A percentile compares a stretch with the other conserved stretches of the same genome.
phyloP scores from a whole-genome alignment of 2,797 vertebrate species.

The Peromyscus attwateri region DNA sequence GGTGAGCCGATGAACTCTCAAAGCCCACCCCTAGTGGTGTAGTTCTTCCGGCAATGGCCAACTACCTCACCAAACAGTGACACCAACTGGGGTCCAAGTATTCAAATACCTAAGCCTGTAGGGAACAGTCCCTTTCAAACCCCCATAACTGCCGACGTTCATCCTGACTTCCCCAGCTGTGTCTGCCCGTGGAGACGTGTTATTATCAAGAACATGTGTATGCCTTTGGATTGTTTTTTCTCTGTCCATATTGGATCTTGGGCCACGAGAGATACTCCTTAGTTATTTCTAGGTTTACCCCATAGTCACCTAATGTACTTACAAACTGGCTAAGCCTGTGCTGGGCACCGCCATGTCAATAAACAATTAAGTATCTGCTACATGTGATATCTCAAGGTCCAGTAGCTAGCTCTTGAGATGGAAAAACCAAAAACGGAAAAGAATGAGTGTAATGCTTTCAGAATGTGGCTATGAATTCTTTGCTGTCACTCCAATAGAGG shows the following conservation, averaged over 20 bases:
- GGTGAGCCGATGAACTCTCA: not conserved
- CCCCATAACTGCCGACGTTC: not conserved
- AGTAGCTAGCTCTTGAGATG: not conserved
- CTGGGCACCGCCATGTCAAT: not conserved
- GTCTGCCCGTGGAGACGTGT: not conserved
- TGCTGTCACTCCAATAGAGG: not conserved
- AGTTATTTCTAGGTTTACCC: not conserved
- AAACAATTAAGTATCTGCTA: not conserved
- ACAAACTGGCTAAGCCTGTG: not conserved
- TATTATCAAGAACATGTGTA: not conserved
- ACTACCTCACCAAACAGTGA: not conserved
- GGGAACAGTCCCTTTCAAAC: not conserved
- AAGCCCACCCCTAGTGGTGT: not conserved
- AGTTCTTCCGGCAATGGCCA: not conserved
- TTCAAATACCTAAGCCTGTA: not conserved
- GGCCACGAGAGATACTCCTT: not conserved
- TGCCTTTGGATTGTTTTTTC: not conserved
- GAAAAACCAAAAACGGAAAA: not conserved
- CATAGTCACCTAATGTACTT: not conserved
- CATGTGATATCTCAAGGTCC: not conserved
- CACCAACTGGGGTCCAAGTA: not conserved
- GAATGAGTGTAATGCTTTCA: not conserved
- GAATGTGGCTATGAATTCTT: not conserved
- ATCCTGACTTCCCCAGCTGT: not conserved
- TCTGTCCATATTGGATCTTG: not conserved